Evolutionary conservation across 64 coral and sea anemone species (phyloP).

Genomic region (Actinia equina): DNA sequence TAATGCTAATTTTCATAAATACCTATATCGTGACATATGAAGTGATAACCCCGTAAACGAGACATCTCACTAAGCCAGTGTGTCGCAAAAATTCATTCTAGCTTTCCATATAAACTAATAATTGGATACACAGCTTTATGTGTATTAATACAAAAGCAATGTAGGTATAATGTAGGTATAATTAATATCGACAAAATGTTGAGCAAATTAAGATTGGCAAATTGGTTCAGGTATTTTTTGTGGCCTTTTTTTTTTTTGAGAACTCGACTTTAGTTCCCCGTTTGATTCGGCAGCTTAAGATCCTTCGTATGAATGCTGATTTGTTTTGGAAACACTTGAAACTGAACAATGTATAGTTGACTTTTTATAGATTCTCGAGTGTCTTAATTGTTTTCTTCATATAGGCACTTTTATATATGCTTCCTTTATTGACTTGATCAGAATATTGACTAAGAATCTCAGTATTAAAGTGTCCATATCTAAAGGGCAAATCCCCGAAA

Average conservation of each 20-base stretch:
- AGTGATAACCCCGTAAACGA: too few relatives aligned
- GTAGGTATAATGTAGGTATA: too few relatives aligned
- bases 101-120: too few relatives aligned
- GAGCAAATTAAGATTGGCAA: too few relatives aligned
- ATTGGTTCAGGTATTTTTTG: too few relatives aligned
- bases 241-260: background rate
- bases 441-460: background rate
- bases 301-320: background rate
- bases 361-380: background rate
- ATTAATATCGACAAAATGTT: too few relatives aligned
- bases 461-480: background rate
- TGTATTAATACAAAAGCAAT: too few relatives aligned
- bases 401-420: background rate
- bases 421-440: background rate
- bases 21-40: too few relatives aligned
- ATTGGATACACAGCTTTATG: too few relatives aligned
- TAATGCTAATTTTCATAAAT: too few relatives aligned
- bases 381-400: background rate
- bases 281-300: background rate
- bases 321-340: constrained; percentile 5
- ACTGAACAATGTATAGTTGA: background rate
- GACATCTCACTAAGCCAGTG: too few relatives aligned
- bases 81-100: too few relatives aligned
- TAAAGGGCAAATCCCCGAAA: background rate
- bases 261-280: background rate